Conservation (phyloP, 2,113 vertebrate genomes). For the Elephantulus edwardii region DNA sequence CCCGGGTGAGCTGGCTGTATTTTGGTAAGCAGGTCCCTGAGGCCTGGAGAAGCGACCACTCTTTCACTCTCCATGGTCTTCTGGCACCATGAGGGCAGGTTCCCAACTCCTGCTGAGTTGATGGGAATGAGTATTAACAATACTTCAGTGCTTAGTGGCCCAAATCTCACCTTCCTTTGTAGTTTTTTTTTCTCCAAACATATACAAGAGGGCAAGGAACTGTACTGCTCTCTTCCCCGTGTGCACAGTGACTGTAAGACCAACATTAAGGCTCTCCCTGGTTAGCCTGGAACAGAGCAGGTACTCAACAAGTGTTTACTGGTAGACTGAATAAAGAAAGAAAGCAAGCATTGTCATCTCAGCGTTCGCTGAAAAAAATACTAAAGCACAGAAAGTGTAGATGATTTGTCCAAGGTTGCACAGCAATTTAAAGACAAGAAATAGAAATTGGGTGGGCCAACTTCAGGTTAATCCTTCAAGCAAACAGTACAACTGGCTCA, state of each 20-base stretch:
- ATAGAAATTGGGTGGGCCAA: background rate
- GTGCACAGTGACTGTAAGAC: background rate
- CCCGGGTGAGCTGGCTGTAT: background rate
- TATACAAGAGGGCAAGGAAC: background rate
- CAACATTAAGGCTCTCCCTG: background rate
- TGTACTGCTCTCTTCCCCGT: background rate
- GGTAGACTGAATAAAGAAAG: background rate
- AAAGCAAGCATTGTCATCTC: background rate
- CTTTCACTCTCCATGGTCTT: background rate
- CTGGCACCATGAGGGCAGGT: background rate
- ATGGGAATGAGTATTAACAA: background rate
- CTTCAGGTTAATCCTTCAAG: background rate
- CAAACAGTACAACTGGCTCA: fast-evolving
- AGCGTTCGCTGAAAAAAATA: background rate
- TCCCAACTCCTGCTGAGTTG: background rate
- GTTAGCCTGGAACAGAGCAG: background rate
- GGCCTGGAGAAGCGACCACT: background rate
- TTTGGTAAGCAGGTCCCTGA: background rate
- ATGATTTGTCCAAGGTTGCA: background rate
- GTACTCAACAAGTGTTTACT: background rate
- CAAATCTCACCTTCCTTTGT: background rate
- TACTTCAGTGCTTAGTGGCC: background rate
- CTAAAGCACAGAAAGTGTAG: background rate
- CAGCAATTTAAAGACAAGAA: background rate
- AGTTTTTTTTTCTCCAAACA: background rate